Conservation (phyloP, 2,888 invertebrate species). For the Drosophila setosimentum region DNA sequence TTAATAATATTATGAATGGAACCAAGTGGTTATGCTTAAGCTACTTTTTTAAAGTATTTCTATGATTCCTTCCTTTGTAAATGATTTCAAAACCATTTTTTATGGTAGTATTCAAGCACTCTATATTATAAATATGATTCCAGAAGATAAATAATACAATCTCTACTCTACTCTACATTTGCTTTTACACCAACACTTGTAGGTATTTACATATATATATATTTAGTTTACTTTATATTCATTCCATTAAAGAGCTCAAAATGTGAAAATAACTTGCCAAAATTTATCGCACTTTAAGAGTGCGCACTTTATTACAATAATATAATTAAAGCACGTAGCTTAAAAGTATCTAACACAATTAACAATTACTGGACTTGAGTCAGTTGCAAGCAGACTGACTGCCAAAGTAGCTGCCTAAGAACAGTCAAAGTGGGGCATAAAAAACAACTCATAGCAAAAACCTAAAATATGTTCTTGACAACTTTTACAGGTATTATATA, state of each 20-base stretch:
- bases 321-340: background rate
- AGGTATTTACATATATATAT: too few relatives aligned
- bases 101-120: too few relatives aligned
- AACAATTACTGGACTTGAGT: slow-evolving; percentile 7
- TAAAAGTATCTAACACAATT: slow-evolving; percentile 16
- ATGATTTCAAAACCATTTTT: too few relatives aligned
- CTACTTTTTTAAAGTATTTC: background rate
- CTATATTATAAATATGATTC: too few relatives aligned
- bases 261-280: background rate
- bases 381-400: slow-evolving; percentile 5
- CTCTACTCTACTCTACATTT: too few relatives aligned
- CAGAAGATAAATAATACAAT: too few relatives aligned
- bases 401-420: too few relatives aligned
- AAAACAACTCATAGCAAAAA: background rate
- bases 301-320: background rate
- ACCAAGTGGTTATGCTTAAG: background rate
- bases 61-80: too few relatives aligned
- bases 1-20: background rate
- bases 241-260: background rate
- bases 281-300: background rate
- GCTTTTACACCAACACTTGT: background rate
- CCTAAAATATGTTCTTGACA: background rate
- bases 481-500: background rate
- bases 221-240: background rate
- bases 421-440: background rate